Percentiles rank a stretch among this genome's conserved stretches.
These are phyloP conservation scores for Dexiosoma caninum DNA, from an alignment of 2,888 invertebrate species.

Conservation along the genomic window DNA sequence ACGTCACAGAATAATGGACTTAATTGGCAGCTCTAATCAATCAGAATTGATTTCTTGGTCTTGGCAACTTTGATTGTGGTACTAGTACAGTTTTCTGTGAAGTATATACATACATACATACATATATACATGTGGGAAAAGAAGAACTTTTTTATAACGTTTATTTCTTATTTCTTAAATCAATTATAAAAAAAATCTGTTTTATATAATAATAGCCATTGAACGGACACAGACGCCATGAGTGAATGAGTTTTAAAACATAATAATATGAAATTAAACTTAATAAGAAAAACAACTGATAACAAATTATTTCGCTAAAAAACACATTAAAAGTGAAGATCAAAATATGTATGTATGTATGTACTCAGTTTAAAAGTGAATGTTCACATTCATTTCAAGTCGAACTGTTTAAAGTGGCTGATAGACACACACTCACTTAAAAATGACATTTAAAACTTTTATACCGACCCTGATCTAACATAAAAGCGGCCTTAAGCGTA, in stretches of 20 bases:
- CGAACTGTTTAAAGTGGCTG: too few relatives aligned
- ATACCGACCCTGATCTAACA: not conserved
- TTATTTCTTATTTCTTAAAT: not conserved
- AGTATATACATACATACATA: too few relatives aligned
- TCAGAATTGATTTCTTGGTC: too few relatives aligned
- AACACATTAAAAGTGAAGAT: not conserved
- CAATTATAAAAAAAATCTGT: conserved; percentile 1
- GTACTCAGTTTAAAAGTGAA: too few relatives aligned
- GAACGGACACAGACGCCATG: not conserved
- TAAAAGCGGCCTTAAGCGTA: not conserved
- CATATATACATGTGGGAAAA: too few relatives aligned
- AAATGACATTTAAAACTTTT: not conserved
- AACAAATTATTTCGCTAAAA: conserved; percentile 14
- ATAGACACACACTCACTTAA: too few relatives aligned
- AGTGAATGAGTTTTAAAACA: not conserved
- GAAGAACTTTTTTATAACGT: not conserved
- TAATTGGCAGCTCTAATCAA: too few relatives aligned
- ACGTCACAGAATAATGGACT: too few relatives aligned
- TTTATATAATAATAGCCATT: conserved; percentile 11
- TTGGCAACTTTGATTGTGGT: not conserved
- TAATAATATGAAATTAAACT: not conserved
- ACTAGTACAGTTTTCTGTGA: too few relatives aligned
- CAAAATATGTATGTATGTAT: not conserved
- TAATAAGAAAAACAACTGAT: conserved; percentile 29
- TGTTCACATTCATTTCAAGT: too few relatives aligned